These are phyloP conservation scores for Accipiter cooperii DNA, from an alignment of 2,113 vertebrate genomes.

Conservation along the genomic window DNA sequence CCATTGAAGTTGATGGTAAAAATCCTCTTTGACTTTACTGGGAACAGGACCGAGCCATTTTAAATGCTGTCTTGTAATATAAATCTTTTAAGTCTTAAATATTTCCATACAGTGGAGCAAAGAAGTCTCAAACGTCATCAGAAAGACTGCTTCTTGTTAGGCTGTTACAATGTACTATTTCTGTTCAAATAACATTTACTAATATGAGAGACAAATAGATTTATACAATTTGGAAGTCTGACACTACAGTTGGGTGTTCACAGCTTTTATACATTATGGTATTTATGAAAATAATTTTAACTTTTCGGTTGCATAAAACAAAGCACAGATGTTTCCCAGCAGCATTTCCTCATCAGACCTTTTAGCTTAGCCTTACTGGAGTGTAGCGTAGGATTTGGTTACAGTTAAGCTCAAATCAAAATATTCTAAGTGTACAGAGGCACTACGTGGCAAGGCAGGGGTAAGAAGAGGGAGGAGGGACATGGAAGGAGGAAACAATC, in stretches of 20 bases:
- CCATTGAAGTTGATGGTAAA: background rate
- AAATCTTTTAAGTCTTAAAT: slow-evolving; percentile 51
- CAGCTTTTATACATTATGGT: slow-evolving; percentile 39
- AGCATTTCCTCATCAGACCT: background rate
- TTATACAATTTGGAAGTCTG: slow-evolving; percentile 30
- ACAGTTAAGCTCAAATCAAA: background rate
- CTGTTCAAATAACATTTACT: slow-evolving; percentile 37
- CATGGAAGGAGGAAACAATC: background rate
- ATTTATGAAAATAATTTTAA: slow-evolving; percentile 48
- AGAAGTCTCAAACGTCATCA: slow-evolving; percentile 14
- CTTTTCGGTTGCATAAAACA: background rate
- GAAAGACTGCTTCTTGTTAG: slow-evolving; percentile 59
- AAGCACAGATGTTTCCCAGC: slow-evolving; percentile 4
- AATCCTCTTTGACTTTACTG: background rate
- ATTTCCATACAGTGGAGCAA: slow-evolving; percentile 46
- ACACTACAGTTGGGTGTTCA: slow-evolving; percentile 26
- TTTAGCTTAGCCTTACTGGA: background rate
- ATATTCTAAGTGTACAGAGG: background rate
- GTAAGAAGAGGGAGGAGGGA: background rate
- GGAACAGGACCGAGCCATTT: background rate
- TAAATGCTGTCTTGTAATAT: background rate
- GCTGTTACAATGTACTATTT: slow-evolving; percentile 52
- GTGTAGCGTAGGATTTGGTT: background rate
- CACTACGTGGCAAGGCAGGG: background rate
- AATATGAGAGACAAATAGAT: slow-evolving; percentile 51